Conservation (phyloP, 2,888 invertebrate genomes). For the Hydropsyche betteni region DNA sequence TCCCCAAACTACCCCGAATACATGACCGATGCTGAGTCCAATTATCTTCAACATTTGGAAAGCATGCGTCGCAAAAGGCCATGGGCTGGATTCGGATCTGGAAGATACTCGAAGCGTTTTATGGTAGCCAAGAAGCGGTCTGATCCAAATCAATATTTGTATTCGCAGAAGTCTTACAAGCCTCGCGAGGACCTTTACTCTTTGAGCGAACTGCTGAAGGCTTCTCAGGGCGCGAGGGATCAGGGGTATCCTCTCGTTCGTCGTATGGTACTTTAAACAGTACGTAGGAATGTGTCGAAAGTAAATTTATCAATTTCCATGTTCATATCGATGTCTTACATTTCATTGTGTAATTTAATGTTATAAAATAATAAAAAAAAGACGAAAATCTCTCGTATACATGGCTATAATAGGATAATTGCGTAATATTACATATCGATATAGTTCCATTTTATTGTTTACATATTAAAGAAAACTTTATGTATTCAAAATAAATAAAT, state of each 20-base stretch:
- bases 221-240: slow-evolving; percentile 65
- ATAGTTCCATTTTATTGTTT: slow-evolving; percentile 8
- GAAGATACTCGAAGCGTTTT: slow-evolving; percentile 66
- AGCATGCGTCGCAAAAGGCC: slow-evolving; percentile 63
- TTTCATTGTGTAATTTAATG: slow-evolving; percentile 30
- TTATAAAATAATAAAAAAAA: slow-evolving; percentile 37
- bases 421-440: slow-evolving; percentile 20
- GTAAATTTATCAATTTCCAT: slow-evolving; percentile 23
- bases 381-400: slow-evolving; percentile 39
- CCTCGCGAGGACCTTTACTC: slow-evolving; percentile 70
- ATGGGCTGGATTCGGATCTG: slow-evolving; percentile 56
- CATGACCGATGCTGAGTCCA: slow-evolving; percentile 61
- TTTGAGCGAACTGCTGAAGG: slow-evolving; percentile 67
- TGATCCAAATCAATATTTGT: slow-evolving; percentile 58
- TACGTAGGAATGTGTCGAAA: slow-evolving; percentile 41
- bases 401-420: slow-evolving; percentile 13
- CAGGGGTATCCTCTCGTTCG: slow-evolving; percentile 69
- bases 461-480: no score
- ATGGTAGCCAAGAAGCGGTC: slow-evolving; percentile 69
- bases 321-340: slow-evolving; percentile 42
- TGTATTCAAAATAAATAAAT: neutral
- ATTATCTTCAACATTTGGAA: slow-evolving; percentile 62
- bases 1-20: slow-evolving; percentile 61
- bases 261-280: slow-evolving; percentile 68
- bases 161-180: slow-evolving; percentile 62